Evolutionary conservation across 2,113 vertebrate genomes (phyloP), one percentile per base, ranked within the genome.

Genomic region (Nansenia antarctica): DNA sequence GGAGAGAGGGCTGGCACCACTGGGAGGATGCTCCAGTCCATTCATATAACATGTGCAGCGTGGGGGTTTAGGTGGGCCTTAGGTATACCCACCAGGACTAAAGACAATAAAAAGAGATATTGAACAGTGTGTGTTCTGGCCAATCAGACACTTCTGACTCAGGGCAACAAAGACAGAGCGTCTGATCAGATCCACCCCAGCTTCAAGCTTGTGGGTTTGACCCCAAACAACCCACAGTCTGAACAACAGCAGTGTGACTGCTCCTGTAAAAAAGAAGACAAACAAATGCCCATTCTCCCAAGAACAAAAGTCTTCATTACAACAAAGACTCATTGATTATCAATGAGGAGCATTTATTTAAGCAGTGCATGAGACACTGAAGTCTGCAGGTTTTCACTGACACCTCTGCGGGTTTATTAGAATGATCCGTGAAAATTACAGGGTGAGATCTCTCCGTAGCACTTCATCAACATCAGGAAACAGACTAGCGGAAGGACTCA

Each of bases 391-490:
- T 70, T 54, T 66, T 65, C 59, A 64, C 15, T 57, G 61, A 35
- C 31, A 24, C 57, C 39, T 20, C 12, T 12, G 30, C 18, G 30
- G 5, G 62, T 77, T 84, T 70, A 69, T 74, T 49, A 49, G 22
- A 69, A 65, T 74, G 59, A 73, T 64, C 42, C 74, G 73, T 73
- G 49, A 42, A 73, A 42, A 66, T 53, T 71, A 47, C 5, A 14
- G 35, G 58, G 57, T 49, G 60, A 78, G 53, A 75, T 61, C n/a
- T 65, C 11, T 47, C 49, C 54, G 0, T 26, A 9, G 45, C 67
- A 62, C 70, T 73, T 84, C 65, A 85, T 78, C 66, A 77, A 35
- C 69, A 67, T 67, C 61, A 60, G 35, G 52, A 68, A 52, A 62
- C 24, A n/a, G n/a, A n/a, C n/a, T n/a, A 12, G 59, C 54, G 11